Evolutionary conservation across 2,888 invertebrate genomes (phyloP).

Genomic region (Neocrepidodera transversa): DNA sequence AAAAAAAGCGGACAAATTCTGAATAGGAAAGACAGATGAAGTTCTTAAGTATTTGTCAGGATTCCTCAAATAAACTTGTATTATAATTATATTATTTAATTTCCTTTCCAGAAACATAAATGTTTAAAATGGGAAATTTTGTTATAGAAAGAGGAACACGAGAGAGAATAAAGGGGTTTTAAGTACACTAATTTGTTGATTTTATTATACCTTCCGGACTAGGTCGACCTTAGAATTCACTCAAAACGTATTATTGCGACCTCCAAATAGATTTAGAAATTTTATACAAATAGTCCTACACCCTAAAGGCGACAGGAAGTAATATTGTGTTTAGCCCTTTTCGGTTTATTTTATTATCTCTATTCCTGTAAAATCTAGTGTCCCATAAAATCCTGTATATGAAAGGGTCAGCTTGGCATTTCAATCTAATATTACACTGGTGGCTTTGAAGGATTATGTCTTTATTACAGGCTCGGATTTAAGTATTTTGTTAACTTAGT

Average conservation of each 20-base stretch:
- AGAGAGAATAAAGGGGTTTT: too few species aligned
- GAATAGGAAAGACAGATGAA: too few species aligned
- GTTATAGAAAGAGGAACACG: too few species aligned
- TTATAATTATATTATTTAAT: too few species aligned
- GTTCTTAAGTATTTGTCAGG: too few species aligned
- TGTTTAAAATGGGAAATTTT: too few species aligned
- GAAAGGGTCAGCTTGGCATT: slow-evolving; percentile 23
- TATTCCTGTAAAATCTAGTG: slow-evolving; percentile 15
- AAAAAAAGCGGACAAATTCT: too few species aligned
- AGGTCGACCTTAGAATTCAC: slow-evolving; percentile 3
- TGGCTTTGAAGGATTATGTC: not conserved
- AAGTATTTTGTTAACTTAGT: too few species aligned
- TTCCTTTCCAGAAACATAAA: too few species aligned
- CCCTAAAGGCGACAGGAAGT: slow-evolving; percentile 16
- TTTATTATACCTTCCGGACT: not conserved
- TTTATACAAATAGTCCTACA: slow-evolving; percentile 14
- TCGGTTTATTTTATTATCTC: slow-evolving; percentile 24
- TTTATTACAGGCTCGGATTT: not conserved
- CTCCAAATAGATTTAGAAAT: slow-evolving; percentile 6
- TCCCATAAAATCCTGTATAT: slow-evolving; percentile 16
- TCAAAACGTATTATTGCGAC: not conserved
- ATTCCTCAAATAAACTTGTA: too few species aligned
- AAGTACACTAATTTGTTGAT: not conserved
- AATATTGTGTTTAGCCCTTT: slow-evolving; percentile 23
- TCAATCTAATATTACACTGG: slow-evolving; percentile 18